Percentiles rank a stretch among this genome's conserved stretches.
These are phyloP conservation scores for Periophthalmus modestus DNA, from an alignment of 2,113 vertebrate species.

Conservation along the genomic window DNA sequence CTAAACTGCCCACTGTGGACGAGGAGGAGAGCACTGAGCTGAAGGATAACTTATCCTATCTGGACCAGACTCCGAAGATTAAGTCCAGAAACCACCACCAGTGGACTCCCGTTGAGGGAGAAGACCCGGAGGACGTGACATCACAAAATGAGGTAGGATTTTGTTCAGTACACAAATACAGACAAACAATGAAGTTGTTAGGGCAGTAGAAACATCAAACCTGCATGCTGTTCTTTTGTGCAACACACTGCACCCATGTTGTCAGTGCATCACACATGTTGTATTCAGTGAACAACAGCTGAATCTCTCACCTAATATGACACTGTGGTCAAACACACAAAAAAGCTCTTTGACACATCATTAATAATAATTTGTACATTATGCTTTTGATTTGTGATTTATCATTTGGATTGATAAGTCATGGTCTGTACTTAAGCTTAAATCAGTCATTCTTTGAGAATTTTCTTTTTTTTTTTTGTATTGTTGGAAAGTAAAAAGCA, in stretches of 20 bases:
- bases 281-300: too few relatives aligned
- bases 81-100: constrained; percentile 62
- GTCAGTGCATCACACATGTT: neutral
- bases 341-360: neutral
- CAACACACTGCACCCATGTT: neutral
- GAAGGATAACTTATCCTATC: constrained; percentile 86
- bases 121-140: constrained; percentile 38
- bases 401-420: neutral
- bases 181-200: neutral
- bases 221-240: neutral
- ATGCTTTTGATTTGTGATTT: neutral
- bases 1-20: constrained; percentile 85
- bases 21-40: constrained; percentile 88
- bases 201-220: neutral
- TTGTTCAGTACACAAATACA: neutral
- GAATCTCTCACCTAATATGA: neutral
- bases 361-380: neutral
- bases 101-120: constrained; percentile 16
- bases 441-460: neutral
- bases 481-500: neutral
- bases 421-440: neutral
- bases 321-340: neutral
- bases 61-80: constrained; percentile 82
- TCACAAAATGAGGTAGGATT: constrained; percentile 52
- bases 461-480: too few relatives aligned